Base-by-base conservation (phyloP, 2,113 vertebrate species). In the Lepus timidus region DNA sequence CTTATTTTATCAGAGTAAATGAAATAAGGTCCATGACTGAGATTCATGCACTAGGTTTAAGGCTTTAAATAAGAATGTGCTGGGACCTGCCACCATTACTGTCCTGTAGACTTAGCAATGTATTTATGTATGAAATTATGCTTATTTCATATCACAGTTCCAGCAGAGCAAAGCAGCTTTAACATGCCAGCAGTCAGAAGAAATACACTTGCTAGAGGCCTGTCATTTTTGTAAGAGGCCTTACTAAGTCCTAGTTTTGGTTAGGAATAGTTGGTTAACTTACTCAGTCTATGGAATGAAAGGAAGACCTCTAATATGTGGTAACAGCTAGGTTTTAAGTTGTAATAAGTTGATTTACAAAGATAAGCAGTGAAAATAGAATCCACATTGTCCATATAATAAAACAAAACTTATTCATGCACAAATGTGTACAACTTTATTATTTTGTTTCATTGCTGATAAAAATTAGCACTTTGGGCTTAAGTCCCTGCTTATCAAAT, bases 381-480 rank as follows among this genome's bases (percentile, higher is more conserved):
- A 62, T 71, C 31, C 58, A 71, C 27, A 27, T 1, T 55, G 33
- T n/a, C 61, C 10, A 85, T 8, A 73, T 16, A 49, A 33, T 62
- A 92, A 92, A 84, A 86, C 17, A 83, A 71, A 88, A 85, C 9
- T 85, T 65, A 75, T 16, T 86, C 51, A 51, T 44, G 20, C 6
- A n/a, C 4, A 86, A 85, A 67, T 88, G 78, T 22, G 27, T 36
- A 12, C 71, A 82, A 87, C 52, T 87, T 68, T 85, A 68, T 70
- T 68, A 33, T 23, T 86, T 67, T 95, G 20, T 78, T 80, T 90
- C 74, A 49, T 79, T 44, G 73, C 29, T 92, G 49, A 90, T 96
- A 92, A 90, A 96, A 93, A 88, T 82, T 20, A 90, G 39, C 73
- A 75, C 39, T 88, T 88, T 64, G 62, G 62, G 83, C 25, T 88